These are phyloP conservation scores for Dicerorhinus sumatrensis DNA, from an alignment of 2,113 vertebrate genomes.

Conservation along the genomic window DNA sequence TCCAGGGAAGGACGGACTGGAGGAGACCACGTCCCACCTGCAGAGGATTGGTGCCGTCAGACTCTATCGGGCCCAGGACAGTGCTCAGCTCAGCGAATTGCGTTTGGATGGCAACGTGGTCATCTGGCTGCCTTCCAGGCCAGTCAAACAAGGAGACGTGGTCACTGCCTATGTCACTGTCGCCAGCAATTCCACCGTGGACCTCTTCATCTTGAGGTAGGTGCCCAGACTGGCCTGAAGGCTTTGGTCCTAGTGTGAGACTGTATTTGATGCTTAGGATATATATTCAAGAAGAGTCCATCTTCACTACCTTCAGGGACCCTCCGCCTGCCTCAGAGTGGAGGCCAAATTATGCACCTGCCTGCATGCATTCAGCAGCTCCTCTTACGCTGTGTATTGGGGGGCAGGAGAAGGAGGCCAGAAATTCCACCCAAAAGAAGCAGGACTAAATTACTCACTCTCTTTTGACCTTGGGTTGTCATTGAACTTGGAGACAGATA, in stretches of 20 bases:
- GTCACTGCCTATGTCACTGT: constrained; percentile 91
- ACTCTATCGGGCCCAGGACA: constrained; percentile 88
- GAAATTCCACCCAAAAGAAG: rapidly evolving
- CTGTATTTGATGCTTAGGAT: too few species aligned
- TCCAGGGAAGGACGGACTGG: constrained; percentile 89
- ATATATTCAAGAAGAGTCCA: rapidly evolving
- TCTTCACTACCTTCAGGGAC: rapidly evolving
- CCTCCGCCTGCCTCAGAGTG: rapidly evolving
- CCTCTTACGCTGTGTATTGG: not conserved
- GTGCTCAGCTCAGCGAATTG: constrained; percentile 89
- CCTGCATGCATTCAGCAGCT: rapidly evolving
- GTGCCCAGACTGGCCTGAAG: rapidly evolving
- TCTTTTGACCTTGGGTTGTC: too few species aligned
- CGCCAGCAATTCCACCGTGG: constrained; percentile 91
- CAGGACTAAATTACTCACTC: rapidly evolving
- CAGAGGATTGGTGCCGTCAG: constrained; percentile 91
- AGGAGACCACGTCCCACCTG: constrained; percentile 88
- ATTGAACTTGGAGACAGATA: rapidly evolving
- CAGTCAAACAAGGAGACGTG: constrained; percentile 93
- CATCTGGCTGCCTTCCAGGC: constrained; percentile 92
- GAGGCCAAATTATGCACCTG: not conserved
- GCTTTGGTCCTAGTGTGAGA: rapidly evolving
- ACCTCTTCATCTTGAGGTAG: constrained; percentile 96
- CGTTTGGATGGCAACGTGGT: constrained; percentile 92
- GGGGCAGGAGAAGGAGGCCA: not conserved